Conservation (phyloP, 2,113 vertebrate species). For the Proteles cristata region DNA sequence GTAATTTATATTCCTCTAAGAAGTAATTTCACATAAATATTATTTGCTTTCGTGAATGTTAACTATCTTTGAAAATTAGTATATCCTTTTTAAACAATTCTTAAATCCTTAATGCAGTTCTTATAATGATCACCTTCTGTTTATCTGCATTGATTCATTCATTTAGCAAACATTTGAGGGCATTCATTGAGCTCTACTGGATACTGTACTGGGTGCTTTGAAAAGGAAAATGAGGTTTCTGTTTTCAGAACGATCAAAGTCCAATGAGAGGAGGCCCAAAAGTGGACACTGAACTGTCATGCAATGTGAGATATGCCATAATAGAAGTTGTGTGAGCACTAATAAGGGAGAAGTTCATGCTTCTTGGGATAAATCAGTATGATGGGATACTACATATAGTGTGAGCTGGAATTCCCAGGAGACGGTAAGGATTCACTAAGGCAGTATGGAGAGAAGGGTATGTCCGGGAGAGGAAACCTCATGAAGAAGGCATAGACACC, state of each 20-base stretch:
- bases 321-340: background rate
- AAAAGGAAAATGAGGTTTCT: background rate
- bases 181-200: background rate
- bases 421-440: background rate
- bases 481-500: background rate
- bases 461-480: background rate
- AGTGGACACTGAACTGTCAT: background rate
- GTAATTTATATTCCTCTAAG: conserved; percentile 16
- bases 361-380: background rate
- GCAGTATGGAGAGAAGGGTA: background rate
- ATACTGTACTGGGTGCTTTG: background rate
- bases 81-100: background rate
- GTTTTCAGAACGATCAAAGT: background rate
- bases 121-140: conserved; percentile 14
- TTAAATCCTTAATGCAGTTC: background rate
- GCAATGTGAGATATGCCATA: background rate
- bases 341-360: background rate
- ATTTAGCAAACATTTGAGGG: conserved; percentile 21
- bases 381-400: background rate
- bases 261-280: background rate
- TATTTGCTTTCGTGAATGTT: conserved; percentile 50
- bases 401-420: background rate
- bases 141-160: conserved; percentile 5
- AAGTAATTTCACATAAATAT: conserved; percentile 54
- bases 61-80: background rate